phyloP scores from a whole-genome alignment of 1,140 invertebrate species.

The Papilio aristodemus region DNA sequence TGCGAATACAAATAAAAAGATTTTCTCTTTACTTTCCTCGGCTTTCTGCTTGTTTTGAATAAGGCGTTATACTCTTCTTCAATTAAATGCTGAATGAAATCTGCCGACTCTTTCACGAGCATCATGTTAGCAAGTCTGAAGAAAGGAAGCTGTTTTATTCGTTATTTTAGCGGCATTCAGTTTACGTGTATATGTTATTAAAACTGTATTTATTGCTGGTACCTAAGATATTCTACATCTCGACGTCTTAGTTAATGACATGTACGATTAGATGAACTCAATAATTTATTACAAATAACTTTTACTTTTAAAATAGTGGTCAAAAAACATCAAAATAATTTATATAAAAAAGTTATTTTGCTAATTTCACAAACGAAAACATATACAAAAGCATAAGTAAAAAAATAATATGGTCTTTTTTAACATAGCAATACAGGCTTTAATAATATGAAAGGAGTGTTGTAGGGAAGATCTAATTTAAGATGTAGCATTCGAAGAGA shows the following conservation, averaged over 20 bases:
- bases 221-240: too few relatives aligned
- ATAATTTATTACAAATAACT: too few relatives aligned
- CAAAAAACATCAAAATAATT: too few relatives aligned
- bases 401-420: neutral
- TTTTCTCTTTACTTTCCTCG: conserved; percentile 25
- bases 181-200: neutral
- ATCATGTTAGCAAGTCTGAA: neutral
- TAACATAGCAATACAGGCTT: neutral
- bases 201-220: neutral
- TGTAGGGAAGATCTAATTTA: conserved; percentile 53
- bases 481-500: conserved; percentile 43
- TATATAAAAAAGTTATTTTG: too few relatives aligned
- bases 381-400: too few relatives aligned
- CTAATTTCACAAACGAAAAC: too few relatives aligned
- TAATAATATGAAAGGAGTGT: conserved; percentile 29
- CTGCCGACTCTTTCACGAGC: conserved; percentile 16
- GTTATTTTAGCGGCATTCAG: neutral
- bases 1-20: conserved; percentile 31
- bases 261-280: too few relatives aligned
- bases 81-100: conserved; percentile 26
- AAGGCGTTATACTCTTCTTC: conserved; percentile 29
- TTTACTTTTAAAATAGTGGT: too few relatives aligned
- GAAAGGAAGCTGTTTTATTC: neutral
- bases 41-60: conserved; percentile 27
- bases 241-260: too few relatives aligned